These are phyloP conservation scores for Hololepta plana DNA, from an alignment of 2,888 invertebrate species.

Conservation along the genomic window DNA sequence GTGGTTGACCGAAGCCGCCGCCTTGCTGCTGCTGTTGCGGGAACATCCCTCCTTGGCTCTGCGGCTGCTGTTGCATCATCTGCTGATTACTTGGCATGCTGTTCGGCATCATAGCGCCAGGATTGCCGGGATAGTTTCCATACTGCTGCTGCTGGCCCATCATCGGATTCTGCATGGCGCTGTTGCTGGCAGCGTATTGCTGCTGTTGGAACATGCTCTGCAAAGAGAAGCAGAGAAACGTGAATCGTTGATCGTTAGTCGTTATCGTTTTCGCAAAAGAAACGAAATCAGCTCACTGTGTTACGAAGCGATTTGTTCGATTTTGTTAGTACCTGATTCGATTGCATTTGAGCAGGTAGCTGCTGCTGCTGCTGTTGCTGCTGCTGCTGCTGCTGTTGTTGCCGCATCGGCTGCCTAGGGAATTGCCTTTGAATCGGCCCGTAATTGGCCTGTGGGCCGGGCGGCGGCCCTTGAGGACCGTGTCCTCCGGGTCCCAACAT, in stretches of 20 bases:
- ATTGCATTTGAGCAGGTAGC: constrained; percentile 24
- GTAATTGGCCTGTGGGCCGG: constrained; percentile 25
- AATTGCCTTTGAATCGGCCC: constrained; percentile 30
- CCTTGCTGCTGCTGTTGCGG: constrained; percentile 26
- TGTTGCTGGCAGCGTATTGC: too few species aligned
- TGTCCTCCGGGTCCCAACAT: constrained; percentile 22
- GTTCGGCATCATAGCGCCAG: constrained; percentile 19
- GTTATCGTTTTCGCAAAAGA: neutral
- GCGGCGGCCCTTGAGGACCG: constrained; percentile 20
- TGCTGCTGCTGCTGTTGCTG: too few species aligned
- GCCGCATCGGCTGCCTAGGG: constrained; percentile 29
- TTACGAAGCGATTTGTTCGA: constrained; percentile 4
- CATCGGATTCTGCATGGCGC: constrained; percentile 43
- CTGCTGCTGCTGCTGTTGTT: too few species aligned
- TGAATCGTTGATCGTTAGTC: neutral
- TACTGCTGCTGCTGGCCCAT: constrained; percentile 50
- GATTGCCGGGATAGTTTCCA: constrained; percentile 37
- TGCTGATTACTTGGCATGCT: constrained; percentile 22
- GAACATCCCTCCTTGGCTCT: constrained; percentile 17
- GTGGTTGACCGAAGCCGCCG: constrained; percentile 34
- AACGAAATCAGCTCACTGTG: constrained; percentile 1
- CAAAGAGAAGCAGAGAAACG: constrained; percentile 3
- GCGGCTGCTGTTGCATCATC: constrained; percentile 16
- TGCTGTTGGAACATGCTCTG: constrained; percentile 41
- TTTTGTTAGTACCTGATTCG: constrained; percentile 27